These are phyloP conservation scores for Acrocyrtus sp. DNA, from an alignment of 2,888 invertebrate species.

Conservation along the genomic window DNA sequence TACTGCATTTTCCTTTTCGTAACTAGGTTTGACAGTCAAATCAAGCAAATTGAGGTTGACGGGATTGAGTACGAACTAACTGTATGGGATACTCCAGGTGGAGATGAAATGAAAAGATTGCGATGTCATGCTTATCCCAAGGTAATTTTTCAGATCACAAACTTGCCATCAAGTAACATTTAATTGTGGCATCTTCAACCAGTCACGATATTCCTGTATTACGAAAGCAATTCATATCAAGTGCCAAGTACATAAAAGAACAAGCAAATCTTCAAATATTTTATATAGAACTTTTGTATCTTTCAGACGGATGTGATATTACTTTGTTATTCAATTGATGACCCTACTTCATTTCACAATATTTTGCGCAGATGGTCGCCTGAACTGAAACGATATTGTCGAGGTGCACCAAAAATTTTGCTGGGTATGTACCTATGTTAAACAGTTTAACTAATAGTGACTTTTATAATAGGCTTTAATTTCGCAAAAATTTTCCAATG, in stretches of 20 bases:
- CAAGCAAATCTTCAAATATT: no score
- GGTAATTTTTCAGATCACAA: no score
- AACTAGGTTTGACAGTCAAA: constrained; percentile 89
- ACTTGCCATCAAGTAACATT: no score
- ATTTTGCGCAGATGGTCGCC: constrained; percentile 86
- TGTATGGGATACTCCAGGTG: constrained; percentile 83
- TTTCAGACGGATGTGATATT: constrained; percentile 88
- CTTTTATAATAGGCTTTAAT: constrained; percentile 9
- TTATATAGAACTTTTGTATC: no score
- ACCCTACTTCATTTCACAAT: constrained; percentile 83
- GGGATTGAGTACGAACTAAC: constrained; percentile 83
- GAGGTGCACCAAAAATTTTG: constrained; percentile 79
- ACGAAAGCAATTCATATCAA: no score
- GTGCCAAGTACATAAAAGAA: no score
- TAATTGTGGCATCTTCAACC: no score
- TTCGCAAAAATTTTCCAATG: no score
- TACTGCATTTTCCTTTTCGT: not conserved
- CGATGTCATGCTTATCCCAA: constrained; percentile 47
- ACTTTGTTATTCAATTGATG: constrained; percentile 84
- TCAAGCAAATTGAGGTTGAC: constrained; percentile 80
- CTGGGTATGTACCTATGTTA: constrained; percentile 81
- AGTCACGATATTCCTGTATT: no score
- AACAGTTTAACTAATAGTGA: not conserved
- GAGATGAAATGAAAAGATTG: constrained; percentile 47
- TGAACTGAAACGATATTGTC: constrained; percentile 82